phyloP scores from a whole-genome alignment of 1,140 invertebrate species.

The Orchesella cincta region DNA sequence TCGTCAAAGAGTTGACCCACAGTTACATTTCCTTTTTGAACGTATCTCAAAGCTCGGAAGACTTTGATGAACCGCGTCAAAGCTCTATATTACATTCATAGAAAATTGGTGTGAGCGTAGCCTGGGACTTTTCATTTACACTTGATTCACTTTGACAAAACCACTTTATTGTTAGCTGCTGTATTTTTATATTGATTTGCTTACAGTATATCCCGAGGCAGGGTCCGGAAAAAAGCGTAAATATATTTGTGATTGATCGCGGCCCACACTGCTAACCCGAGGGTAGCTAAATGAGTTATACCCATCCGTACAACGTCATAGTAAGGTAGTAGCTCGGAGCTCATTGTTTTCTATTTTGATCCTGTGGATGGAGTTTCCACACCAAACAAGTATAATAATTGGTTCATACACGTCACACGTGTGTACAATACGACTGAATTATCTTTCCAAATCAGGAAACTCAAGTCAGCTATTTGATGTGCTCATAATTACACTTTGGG shows the following conservation, averaged over 20 bases:
- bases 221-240: constrained; percentile 5
- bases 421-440: too few relatives aligned
- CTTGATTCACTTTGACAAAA: too few relatives aligned
- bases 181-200: not conserved
- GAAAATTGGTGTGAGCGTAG: too few relatives aligned
- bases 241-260: constrained; percentile 2
- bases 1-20: constrained; percentile 34
- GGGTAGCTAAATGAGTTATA: not conserved
- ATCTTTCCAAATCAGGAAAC: too few relatives aligned
- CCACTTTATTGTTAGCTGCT: not conserved
- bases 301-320: not conserved
- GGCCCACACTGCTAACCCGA: constrained; percentile 1
- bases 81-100: constrained; percentile 19
- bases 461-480: too few relatives aligned
- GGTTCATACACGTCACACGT: too few relatives aligned
- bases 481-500: too few relatives aligned
- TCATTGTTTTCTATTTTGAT: not conserved
- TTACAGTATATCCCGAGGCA: not conserved
- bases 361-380: not conserved
- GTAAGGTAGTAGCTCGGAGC: not conserved
- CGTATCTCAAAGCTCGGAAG: not conserved
- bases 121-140: too few relatives aligned
- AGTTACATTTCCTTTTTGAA: constrained; percentile 27
- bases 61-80: constrained; percentile 23
- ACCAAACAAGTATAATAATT: too few relatives aligned